Base-by-base conservation (phyloP, 2,888 invertebrate genomes). In the Lydus trimaculatus region DNA sequence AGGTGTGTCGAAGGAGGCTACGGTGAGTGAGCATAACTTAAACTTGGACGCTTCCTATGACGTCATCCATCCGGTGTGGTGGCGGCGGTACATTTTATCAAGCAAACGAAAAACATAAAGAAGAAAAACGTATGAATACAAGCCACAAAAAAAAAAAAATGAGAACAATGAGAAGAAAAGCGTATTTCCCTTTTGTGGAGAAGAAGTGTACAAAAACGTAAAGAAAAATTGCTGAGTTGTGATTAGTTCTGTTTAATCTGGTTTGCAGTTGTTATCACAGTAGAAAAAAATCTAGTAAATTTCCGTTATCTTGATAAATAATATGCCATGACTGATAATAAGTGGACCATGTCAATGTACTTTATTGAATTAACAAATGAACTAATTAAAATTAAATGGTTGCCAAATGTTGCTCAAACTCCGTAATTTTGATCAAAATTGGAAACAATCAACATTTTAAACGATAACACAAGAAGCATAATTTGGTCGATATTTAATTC, bases 21-120 rank as follows among this genome's bases (percentile, higher is more conserved):
- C 48, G 48, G 48, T 76, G 71, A 78, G 68, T 75, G 74, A 73
- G 77, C 78, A 78, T 76, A 77, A 78, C 75, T 78, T 75, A 74
- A 72, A 71, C 70, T 48, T 48, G 48, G 60, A 58, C 67, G 76
- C 73, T 78, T 78, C 78, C 78, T 61, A 76, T 78, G 77, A 78
- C 78, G 77, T 77, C 76, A 77, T 67, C 64, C 74, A 73, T 78
- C 78, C 78, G 78, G 77, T 75, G n/a, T 43, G n/a, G 36, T 13
- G 36, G 36, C 17, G 69, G 71, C 70, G 58, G 71, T 67, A 65
- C 20, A 25, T 36, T 28, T 59, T 70, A 64, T 69, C 48, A 48
- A 20, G 20, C 3, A 48, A 39, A 39, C 7, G 17, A 43, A n/a
- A 39, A 36, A 36, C 13, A 17, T 17, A 43, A 17, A 39, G n/a